phyloP scores from a whole-genome alignment of 2,113 vertebrate species.

The Cricetomys ansorgei region DNA sequence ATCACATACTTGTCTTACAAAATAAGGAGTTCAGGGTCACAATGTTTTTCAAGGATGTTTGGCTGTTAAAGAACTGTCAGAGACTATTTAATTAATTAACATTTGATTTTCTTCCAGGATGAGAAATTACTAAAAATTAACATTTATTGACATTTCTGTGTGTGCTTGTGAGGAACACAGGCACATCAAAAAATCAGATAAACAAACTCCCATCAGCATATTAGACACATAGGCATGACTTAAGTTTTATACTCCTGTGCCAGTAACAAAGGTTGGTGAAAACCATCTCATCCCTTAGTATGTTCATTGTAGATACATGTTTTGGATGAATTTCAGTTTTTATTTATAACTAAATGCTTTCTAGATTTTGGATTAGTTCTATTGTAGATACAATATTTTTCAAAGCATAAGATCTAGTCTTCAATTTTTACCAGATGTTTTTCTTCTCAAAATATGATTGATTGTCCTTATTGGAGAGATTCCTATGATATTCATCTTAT shows the following conservation, averaged over 20 bases:
- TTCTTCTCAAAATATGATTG: background rate
- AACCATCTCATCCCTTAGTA: background rate
- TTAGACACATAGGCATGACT: background rate
- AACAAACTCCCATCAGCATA: background rate
- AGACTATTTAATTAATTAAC: slow-evolving; percentile 37
- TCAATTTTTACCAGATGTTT: background rate
- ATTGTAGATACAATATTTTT: background rate
- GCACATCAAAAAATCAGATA: background rate
- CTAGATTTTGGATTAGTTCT: background rate
- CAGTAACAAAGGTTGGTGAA: background rate
- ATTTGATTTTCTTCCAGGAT: slow-evolving; percentile 51
- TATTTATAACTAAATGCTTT: background rate
- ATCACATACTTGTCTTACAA: background rate
- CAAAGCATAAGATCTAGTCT: background rate
- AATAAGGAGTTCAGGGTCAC: background rate
- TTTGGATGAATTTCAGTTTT: background rate
- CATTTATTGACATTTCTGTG: slow-evolving; percentile 39
- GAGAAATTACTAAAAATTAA: slow-evolving; percentile 58
- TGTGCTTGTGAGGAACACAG: background rate
- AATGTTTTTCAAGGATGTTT: background rate
- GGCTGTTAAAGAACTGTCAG: slow-evolving; percentile 14
- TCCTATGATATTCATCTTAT: background rate
- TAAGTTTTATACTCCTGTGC: background rate
- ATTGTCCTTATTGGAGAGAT: background rate
- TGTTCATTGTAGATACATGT: background rate